Base-by-base conservation (phyloP, 2,888 invertebrate genomes). In the Parasteatoda lunata region DNA sequence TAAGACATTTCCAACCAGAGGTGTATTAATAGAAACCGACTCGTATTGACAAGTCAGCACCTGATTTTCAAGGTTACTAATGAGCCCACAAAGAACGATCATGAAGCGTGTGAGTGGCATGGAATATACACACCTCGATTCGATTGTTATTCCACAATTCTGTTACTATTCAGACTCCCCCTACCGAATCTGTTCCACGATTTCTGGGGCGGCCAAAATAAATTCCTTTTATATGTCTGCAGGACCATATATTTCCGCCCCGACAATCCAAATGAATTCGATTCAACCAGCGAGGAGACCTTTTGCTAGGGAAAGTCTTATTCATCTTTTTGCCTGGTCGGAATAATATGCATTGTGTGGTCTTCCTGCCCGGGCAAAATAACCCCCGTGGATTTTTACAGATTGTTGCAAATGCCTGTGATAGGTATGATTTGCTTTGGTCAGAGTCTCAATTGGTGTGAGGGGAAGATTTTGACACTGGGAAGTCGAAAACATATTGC, bases 401-500 rank as follows among this genome's bases (percentile, higher is more conserved):
- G 65, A 79, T 80, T 80, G 80, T 73, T 73, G 80, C 71, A 30
- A 79, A 64, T 70, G 64, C 65, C 9, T 30, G n/a, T 13, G 59
- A 59, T 59, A 59, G 59, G 11, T 59, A 8, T n/a, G 59, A 59
- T n/a, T 54, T 54, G 54, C 54, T 4, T n/a, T 13, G 59, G 59
- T 13, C 59, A 59, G 4, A 30, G 30, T 30, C 30, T 30, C 30
- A 59, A 13, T 13, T 6, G 59, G 77, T 68, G 7, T 8, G 45
- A 30, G 47, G 47, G 47, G 5, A 15, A 15, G 65, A 30, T 73
- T 51, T 80, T 80, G 80, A 72, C 66, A 66, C 45, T 9, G 45
- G 80, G 65, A 71, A 79, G 71, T 71, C 79, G 80, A 72, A 80
- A 73, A 73, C 73, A 80, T 77, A 70, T 72, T 52, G 80, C 73